phyloP scores from a whole-genome alignment of 2,888 invertebrate species.

The Trisateles emortualis region DNA sequence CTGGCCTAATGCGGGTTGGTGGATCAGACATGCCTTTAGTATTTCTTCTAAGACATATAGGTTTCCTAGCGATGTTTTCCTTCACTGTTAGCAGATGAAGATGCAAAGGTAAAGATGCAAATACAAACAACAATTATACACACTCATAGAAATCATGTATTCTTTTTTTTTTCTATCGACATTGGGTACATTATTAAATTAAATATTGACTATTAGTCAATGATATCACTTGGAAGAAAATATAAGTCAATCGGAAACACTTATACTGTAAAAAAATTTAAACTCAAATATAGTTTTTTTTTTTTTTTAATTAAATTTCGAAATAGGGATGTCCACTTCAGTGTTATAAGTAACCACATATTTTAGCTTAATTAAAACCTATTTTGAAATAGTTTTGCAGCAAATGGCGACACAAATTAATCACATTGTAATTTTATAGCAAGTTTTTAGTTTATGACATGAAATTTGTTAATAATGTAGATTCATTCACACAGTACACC shows the following conservation, averaged over 20 bases:
- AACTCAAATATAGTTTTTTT: conserved; percentile 40
- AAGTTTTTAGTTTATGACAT: conserved; percentile 35
- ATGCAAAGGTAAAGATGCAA: background rate
- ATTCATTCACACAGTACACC: conserved; percentile 18
- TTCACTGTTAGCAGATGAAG: too few species aligned
- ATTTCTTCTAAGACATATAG: too few species aligned
- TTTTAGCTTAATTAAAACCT: conserved; percentile 51
- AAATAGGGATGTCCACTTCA: conserved; percentile 17
- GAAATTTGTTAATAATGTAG: conserved; percentile 12
- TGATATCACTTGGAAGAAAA: conserved; percentile 45
- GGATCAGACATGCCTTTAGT: too few species aligned
- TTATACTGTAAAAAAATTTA: conserved; percentile 6
- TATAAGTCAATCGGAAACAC: conserved; percentile 28
- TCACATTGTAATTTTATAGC: conserved; percentile 57
- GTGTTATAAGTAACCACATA: conserved; percentile 41
- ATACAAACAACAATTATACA: conserved; percentile 38
- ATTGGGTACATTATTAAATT: conserved; percentile 71
- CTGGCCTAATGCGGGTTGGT: too few species aligned
- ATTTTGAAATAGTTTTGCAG: conserved; percentile 46
- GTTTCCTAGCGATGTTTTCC: too few species aligned
- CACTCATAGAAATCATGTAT: conserved; percentile 78
- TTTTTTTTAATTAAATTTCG: conserved; percentile 15
- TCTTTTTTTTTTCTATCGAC: conserved; percentile 64
- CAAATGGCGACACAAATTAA: conserved; percentile 41
- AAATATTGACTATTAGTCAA: conserved; percentile 45